phyloP scores from a whole-genome alignment of 2,797 vertebrate genomes.

The Schizopygopsis malacanthus region DNA sequence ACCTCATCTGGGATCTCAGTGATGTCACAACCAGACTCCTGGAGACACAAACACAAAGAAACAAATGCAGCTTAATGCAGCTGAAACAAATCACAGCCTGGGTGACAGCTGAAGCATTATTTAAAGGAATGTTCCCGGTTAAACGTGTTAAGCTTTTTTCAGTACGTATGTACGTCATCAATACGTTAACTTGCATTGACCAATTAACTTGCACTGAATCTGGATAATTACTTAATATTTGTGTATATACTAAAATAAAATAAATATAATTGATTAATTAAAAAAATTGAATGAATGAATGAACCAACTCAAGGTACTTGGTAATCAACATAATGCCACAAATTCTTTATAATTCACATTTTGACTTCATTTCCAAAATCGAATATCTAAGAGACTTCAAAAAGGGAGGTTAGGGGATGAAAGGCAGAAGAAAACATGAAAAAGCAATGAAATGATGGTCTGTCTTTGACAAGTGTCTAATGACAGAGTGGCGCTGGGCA shows the following conservation, averaged over 20 bases:
- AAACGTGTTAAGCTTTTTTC: not conserved
- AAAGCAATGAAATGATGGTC: constrained; percentile 14
- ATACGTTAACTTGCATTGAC: no score
- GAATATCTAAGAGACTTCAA: not conserved
- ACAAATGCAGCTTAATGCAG: constrained; percentile 16
- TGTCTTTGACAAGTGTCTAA: constrained; percentile 32
- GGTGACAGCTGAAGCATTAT: constrained; percentile 2
- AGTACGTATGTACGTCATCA: no score
- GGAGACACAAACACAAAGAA: constrained; percentile 56
- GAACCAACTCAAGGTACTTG: not conserved
- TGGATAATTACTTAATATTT: no score
- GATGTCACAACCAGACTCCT: constrained; percentile 93
- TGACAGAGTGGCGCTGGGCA: constrained; percentile 8
- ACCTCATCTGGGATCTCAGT: constrained; percentile 93
- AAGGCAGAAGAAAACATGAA: not conserved
- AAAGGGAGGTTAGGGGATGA: not conserved
- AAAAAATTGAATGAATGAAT: not conserved
- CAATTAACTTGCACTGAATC: not conserved
- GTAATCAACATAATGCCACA: not conserved
- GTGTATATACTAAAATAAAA: not conserved
- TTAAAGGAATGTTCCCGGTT: not conserved
- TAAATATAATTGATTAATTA: not conserved
- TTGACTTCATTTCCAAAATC: not conserved
- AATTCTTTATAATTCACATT: not conserved
- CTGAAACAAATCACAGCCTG: constrained; percentile 27